Evolutionary conservation across 1,140 invertebrate genomes (phyloP), one percentile per base, ranked within the genome.

Genomic region (Drepana arcuata): DNA sequence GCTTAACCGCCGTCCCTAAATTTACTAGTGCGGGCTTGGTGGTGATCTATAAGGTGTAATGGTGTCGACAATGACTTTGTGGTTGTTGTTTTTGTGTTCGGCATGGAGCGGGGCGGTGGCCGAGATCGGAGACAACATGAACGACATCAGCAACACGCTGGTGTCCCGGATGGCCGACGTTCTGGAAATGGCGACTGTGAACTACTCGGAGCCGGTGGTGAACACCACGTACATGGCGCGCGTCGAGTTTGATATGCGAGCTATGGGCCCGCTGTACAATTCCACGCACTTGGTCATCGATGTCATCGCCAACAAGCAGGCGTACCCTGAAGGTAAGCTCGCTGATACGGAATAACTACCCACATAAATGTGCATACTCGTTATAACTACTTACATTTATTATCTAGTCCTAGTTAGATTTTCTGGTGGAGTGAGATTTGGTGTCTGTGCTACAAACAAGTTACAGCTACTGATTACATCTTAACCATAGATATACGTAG

Each of bases 241-340:
- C 28, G 82, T 86, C 13, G 83, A 85, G 39, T 90, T 89, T 70
- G 85, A 89, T 52, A 85, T 88, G 46, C 84, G 85, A 50, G 89
- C 88, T 24, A 91, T 91, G 89, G 86, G 86, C 21, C 86, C 88
- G 52, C 83, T 91, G 10, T 90, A 90, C 82, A 88, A 89, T 58
- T 83, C 88, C 16, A 89, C 88, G 16, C 86, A 87, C 47, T 61
- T 82, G 48, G 86, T 90, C 69, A 87, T 91, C 57, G 85, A 89
- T 66, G 47, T 87, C 39, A 79, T 84, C 29, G 72, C 69, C 12
- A 63, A 74, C 23, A 79, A 79, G 33, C 60, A 84, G 32, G 81
- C 81, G 0, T 82, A 79, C 46, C 81, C 81, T 37, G 67, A 73
- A 81, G 79, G 81, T 84, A 62, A 50, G 48, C 18, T 4, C 7